phyloP scores from a whole-genome alignment of 2,797 vertebrate genomes.

The Rhincodon typus region DNA sequence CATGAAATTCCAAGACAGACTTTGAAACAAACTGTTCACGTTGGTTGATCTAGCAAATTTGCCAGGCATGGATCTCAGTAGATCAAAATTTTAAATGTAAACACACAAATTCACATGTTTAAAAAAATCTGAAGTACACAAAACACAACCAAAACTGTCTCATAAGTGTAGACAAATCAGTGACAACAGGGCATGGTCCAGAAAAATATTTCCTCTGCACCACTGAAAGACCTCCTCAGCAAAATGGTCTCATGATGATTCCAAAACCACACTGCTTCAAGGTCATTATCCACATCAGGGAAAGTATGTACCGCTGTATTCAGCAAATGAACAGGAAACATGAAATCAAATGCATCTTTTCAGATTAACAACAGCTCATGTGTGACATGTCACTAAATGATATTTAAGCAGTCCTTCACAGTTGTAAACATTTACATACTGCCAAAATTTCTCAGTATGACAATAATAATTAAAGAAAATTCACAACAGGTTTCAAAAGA shows the following conservation, averaged over 20 bases:
- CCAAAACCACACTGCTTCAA: background rate
- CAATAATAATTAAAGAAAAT: background rate
- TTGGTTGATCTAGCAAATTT: background rate
- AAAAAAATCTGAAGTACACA: background rate
- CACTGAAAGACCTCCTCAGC: background rate
- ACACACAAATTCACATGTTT: background rate
- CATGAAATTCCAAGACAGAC: background rate
- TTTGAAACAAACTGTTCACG: background rate
- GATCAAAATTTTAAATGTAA: background rate
- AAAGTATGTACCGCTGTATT: background rate
- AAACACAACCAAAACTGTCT: background rate
- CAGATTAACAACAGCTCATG: background rate
- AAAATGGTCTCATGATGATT: background rate
- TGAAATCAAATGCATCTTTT: background rate
- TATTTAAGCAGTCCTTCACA: background rate
- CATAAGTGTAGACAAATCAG: background rate
- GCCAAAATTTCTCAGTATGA: background rate
- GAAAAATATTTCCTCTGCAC: background rate
- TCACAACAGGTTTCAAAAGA: background rate
- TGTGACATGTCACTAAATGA: background rate
- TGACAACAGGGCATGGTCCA: background rate
- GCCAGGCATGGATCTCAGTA: background rate
- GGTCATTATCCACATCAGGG: background rate
- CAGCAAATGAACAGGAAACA: background rate
- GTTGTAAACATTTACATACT: background rate